Percentiles rank a stretch among this genome's conserved stretches.
Conservation (phyloP, 2,113 vertebrate genomes). For the Antechinus flavipes region DNA sequence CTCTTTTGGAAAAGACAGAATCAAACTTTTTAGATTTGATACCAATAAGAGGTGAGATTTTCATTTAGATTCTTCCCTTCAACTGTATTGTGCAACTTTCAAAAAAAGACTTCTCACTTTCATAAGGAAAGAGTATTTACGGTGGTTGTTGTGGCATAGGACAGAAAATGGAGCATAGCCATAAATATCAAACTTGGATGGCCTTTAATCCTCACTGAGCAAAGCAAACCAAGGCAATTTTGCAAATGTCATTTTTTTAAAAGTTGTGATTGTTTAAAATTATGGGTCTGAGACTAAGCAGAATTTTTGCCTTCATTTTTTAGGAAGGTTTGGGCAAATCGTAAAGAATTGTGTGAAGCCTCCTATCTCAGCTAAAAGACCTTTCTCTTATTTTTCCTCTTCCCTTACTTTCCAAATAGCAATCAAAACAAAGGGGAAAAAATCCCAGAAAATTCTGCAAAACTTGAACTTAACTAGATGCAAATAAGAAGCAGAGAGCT, state of each 20-base stretch:
- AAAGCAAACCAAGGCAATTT: conserved; percentile 4
- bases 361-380: background rate
- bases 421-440: conserved; percentile 1
- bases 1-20: background rate
- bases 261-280: background rate
- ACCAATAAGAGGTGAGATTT: conserved; percentile 12
- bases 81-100: background rate
- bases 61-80: background rate
- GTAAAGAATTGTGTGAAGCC: background rate
- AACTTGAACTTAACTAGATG: background rate
- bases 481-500: background rate
- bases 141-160: background rate
- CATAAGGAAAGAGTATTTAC: background rate
- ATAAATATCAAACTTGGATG: background rate
- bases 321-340: background rate
- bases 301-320: background rate
- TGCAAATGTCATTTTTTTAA: conserved; percentile 10
- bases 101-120: conserved; percentile 25
- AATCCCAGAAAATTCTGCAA: conserved; percentile 36
- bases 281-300: background rate
- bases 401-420: conserved; percentile 12
- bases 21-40: background rate
- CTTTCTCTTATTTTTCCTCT: no score
- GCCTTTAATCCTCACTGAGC: background rate
- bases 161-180: background rate